Conservation (phyloP, 2,113 vertebrate species). For the Prunella himalayana region DNA sequence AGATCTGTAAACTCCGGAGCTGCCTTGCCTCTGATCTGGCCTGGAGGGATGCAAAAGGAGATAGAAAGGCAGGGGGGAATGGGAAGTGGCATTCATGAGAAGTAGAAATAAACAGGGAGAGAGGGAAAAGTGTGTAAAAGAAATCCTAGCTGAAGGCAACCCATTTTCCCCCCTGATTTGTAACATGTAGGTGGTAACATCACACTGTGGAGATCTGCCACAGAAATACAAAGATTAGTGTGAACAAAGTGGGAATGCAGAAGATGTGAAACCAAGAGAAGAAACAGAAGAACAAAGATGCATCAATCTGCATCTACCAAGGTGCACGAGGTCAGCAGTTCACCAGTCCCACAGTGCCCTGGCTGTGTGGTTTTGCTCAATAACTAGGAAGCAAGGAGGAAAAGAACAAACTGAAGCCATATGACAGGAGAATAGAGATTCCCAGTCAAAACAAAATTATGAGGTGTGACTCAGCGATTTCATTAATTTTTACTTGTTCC, state of each 20-base stretch:
- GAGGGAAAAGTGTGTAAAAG: not conserved
- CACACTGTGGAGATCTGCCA: not conserved
- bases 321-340: not conserved
- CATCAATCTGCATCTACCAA: not conserved
- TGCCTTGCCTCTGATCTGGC: not conserved
- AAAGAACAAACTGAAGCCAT: not conserved
- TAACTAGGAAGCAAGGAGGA: not conserved
- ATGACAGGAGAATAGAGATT: not conserved
- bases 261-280: not conserved
- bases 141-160: not conserved
- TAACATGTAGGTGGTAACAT: not conserved
- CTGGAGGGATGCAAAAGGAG: not conserved
- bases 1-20: not conserved
- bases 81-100: not conserved
- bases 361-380: not conserved
- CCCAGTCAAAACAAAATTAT: not conserved
- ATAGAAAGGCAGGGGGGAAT: not conserved
- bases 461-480: not conserved
- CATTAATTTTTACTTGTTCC: not conserved
- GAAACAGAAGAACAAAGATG: conserved; percentile 1
- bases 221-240: not conserved
- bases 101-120: not conserved
- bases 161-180: not conserved
- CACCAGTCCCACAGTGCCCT: not conserved
- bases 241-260: not conserved